These are phyloP conservation scores for Tenebrosternarchus preto DNA, from an alignment of 2,113 vertebrate genomes.

Conservation along the genomic window DNA sequence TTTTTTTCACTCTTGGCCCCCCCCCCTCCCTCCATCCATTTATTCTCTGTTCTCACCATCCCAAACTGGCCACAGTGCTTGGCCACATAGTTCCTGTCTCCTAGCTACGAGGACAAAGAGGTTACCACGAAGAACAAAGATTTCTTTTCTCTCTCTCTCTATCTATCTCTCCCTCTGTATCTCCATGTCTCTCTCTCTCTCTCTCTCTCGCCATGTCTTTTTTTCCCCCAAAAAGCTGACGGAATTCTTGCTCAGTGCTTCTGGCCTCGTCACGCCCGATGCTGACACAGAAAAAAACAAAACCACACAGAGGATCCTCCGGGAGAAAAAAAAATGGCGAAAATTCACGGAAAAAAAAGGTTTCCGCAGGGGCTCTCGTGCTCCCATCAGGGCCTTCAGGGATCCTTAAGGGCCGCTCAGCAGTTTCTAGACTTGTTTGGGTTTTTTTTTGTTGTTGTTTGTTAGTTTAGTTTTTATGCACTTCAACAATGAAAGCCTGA, in stretches of 20 bases:
- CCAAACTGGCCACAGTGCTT: slow-evolving; percentile 39
- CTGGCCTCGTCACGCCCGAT: slow-evolving; percentile 65
- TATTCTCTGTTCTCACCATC: slow-evolving; percentile 38
- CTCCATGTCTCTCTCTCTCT: no score
- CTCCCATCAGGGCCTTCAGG: no score
- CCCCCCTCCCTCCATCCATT: neutral
- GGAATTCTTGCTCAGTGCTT: slow-evolving; percentile 49
- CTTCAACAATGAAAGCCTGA: no score
- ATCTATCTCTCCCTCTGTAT: no score
- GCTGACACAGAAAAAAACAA: slow-evolving; percentile 67
- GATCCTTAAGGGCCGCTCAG: no score
- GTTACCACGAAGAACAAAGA: slow-evolving; percentile 55
- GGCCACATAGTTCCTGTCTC: slow-evolving; percentile 63
- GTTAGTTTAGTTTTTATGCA: no score
- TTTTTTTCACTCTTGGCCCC: neutral
- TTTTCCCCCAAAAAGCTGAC: slow-evolving; percentile 29
- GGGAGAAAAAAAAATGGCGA: neutral
- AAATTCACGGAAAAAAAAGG: neutral
- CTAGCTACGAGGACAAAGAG: slow-evolving; percentile 72
- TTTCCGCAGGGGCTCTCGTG: no score
- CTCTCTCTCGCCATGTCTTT: no score
- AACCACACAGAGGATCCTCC: slow-evolving; percentile 17
- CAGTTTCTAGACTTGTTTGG: no score
- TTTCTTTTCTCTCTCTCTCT: slow-evolving; percentile 33
- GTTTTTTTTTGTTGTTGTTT: neutral